Evolutionary conservation across 2,113 vertebrate species (phyloP), one percentile per base, ranked within the genome.

Genomic region (Serilophus lunatus): DNA sequence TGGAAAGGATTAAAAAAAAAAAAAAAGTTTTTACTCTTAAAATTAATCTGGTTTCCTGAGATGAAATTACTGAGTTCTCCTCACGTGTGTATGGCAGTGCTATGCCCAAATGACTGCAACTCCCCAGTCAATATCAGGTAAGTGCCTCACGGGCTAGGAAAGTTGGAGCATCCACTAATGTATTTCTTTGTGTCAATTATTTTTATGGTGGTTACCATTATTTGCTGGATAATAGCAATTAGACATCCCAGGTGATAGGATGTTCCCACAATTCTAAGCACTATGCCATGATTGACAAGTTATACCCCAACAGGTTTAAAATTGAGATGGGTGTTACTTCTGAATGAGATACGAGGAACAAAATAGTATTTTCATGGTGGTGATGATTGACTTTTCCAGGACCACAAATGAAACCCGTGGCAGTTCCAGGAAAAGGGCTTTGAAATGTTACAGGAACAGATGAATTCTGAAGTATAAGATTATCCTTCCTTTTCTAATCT

Each of bases 331-430:
- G 61, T 80, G 7, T 56, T 45, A 35, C 56, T 54, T 90, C 49
- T 2, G 3, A 79, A 38, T 0, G 4, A 54, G 47, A 53, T 4
- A 0, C 12, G 81, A 57, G 17, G 42, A 70, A 66, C 13, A 31
- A 69, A 86, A 13, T 2, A 13, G 1, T 28, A 40, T 69, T 83
- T 80, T 40, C 31, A 35, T 13, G 31, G 17, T 56, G 45, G 69
- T 51, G 14, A 77, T 66, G 44, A 53, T 0, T 25, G 61, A 31
- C 28, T 90, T 82, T 70, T 60, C 49, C 36, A 87, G n/a, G 16
- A 69, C 6, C 36, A 56, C 28, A 57, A 59, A 69, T 10, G 12
- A 85, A 76, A 23, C 20, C 57, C 51, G 22, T 1, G 6, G 70
- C 56, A 71, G 33, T 10, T 75, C 35, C 57, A 51, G 31, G 25